Evolutionary conservation across 2,888 invertebrate genomes (phyloP), one percentile per base, ranked within the genome.

Genomic region (Desoria tigrina): DNA sequence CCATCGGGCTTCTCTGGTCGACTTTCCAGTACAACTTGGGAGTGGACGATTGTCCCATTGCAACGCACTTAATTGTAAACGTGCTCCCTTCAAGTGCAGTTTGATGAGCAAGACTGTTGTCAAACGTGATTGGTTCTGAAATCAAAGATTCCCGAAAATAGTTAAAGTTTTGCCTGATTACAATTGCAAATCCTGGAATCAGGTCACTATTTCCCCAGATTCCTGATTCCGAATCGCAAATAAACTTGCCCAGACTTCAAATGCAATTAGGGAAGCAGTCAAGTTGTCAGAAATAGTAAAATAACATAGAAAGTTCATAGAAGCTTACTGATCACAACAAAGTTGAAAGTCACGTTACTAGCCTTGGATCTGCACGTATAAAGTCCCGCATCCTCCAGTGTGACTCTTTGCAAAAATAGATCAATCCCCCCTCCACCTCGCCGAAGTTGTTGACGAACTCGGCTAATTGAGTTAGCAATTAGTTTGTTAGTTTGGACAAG

Each of bases 21-120:
- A 70, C 70, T 63, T 70, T 70, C 70, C 70, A 70, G 66, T 70
- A 70, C 57, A 67, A 63, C 53, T 70, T 70, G 24, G 70, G 70
- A 32, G 64, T 63, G 27, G 60, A 61, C n/a, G 70, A 70, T 42
- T 70, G 70, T 32, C 70, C 70, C 42, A 62, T 61, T 21, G 70
- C 70, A 11, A 63, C 63, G 54, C 70, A 70, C 65, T 61, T 62
- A 26, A 70, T 65, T 4, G 62, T 63, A 53, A 65, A 70, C 42
- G 56, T 67, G 28, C 60, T 67, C 50, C 67, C 67, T 60, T 70
- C 70, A 42, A 63, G 56, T n/a, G 70, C 67, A 51, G 70, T 70
- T 63, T 70, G 70, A 60, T 62, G 64, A 18, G 66, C 66, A 42
- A 70, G 50, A n/a, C 60, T 65, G 54, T 61, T 65, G 63, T 70